Evolutionary conservation across 1,140 invertebrate species (phyloP).

Genomic region (Lordiphosa mommai): DNA sequence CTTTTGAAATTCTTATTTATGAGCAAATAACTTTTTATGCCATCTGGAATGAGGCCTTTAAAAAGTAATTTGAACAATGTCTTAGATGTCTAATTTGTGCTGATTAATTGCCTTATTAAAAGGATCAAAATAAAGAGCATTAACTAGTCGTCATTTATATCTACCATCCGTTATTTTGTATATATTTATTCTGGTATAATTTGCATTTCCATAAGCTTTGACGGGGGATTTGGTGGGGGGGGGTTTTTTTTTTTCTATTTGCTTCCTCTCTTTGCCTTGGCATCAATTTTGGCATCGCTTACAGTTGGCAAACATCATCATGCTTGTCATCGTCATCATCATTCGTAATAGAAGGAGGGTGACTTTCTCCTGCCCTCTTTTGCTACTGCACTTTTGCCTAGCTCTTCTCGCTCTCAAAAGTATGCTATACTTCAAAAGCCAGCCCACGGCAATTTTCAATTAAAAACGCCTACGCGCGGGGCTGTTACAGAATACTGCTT

Average conservation of each 20-base stretch:
- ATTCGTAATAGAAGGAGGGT: too few relatives aligned
- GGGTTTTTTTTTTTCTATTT: not conserved
- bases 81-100: too few relatives aligned
- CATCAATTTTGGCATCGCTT: slow-evolving; percentile 64
- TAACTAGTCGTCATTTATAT: not conserved
- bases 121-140: too few relatives aligned
- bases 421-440: slow-evolving; percentile 65
- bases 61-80: too few relatives aligned
- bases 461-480: slow-evolving; percentile 63
- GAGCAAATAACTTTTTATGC: too few relatives aligned
- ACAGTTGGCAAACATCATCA: slow-evolving; percentile 47
- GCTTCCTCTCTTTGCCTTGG: slow-evolving; percentile 42
- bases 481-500: slow-evolving; percentile 19
- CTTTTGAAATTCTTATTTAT: too few relatives aligned
- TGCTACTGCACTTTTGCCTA: slow-evolving; percentile 35
- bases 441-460: slow-evolving; percentile 73
- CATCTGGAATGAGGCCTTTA: too few relatives aligned
- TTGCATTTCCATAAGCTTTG: slow-evolving; percentile 45
- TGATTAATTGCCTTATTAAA: too few relatives aligned
- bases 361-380: not conserved
- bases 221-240: not conserved
- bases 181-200: slow-evolving; percentile 25
- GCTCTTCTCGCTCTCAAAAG: slow-evolving; percentile 38
- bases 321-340: slow-evolving; percentile 8
- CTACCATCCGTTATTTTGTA: not conserved